Conservation (phyloP, 92 coral and sea anemone species). For the Nematostella vectensis region DNA sequence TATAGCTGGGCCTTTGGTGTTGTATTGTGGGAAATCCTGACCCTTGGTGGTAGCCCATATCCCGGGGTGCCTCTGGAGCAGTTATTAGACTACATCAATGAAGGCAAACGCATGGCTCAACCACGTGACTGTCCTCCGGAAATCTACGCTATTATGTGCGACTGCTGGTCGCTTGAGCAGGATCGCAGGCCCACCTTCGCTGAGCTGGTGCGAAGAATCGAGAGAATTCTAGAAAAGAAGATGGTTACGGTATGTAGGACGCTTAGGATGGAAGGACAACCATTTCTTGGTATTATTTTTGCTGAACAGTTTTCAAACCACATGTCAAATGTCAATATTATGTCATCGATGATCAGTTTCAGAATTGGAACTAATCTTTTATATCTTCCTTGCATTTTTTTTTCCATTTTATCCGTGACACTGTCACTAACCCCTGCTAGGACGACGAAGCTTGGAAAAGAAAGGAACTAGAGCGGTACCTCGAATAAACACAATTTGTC, state of each 20-base stretch:
- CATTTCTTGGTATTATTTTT: background rate
- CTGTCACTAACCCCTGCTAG: background rate
- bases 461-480: no score
- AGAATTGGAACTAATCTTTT: no score
- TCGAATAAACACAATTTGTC: no score
- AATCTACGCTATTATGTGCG: slow-evolving; percentile 59
- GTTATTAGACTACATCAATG: slow-evolving; percentile 50
- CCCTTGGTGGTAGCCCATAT: slow-evolving; percentile 71
- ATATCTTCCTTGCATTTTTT: no score
- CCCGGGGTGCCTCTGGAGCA: slow-evolving; percentile 60
- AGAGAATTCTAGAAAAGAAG: slow-evolving; percentile 43
- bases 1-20: slow-evolving; percentile 76
- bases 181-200: slow-evolving; percentile 48
- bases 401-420: no score
- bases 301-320: no score
- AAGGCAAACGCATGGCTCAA: slow-evolving; percentile 65
- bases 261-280: background rate
- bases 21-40: slow-evolving; percentile 59
- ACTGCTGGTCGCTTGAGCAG: slow-evolving; percentile 53
- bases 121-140: slow-evolving; percentile 59
- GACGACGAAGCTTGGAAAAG: no score
- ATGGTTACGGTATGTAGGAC: slow-evolving; percentile 35
- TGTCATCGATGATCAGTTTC: no score
- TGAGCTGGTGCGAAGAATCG: slow-evolving; percentile 38
- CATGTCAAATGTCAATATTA: no score